phyloP scores from a whole-genome alignment of 2,797 vertebrate species.

The Meriones psammophilus region DNA sequence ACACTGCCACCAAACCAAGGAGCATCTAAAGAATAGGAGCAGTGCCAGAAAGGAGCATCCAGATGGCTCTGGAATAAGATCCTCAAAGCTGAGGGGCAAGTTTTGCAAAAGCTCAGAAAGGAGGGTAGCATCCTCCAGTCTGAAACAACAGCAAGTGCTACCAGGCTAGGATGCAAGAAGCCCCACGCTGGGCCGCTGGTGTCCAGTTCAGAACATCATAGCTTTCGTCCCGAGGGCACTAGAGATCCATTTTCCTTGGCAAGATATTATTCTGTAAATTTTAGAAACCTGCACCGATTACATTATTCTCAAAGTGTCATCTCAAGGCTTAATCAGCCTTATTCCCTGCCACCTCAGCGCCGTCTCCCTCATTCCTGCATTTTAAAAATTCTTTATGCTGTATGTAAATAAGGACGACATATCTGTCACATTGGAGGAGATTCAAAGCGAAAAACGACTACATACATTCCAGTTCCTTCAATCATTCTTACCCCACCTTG shows the following conservation, averaged over 20 bases:
- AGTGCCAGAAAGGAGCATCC: not conserved
- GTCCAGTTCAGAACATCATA: not conserved
- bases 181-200: not conserved
- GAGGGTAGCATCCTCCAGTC: too few species aligned
- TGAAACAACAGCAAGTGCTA: not conserved
- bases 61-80: not conserved
- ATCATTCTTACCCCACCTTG: not conserved
- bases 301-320: not conserved
- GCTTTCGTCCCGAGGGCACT: conserved; percentile 28
- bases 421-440: not conserved
- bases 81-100: not conserved
- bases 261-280: not conserved
- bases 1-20: not conserved
- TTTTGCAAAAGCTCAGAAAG: not conserved
- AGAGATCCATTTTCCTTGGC: not conserved
- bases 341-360: not conserved
- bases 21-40: not conserved
- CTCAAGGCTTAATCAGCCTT: not conserved
- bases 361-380: not conserved
- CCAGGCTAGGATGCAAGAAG: not conserved
- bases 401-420: conserved; percentile 8
- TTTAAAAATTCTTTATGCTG: not conserved
- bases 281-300: conserved; percentile 22
- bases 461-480: not conserved
- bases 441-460: not conserved